These are phyloP conservation scores for Tamias sibiricus DNA, from an alignment of 2,113 vertebrate genomes.

Conservation along the genomic window DNA sequence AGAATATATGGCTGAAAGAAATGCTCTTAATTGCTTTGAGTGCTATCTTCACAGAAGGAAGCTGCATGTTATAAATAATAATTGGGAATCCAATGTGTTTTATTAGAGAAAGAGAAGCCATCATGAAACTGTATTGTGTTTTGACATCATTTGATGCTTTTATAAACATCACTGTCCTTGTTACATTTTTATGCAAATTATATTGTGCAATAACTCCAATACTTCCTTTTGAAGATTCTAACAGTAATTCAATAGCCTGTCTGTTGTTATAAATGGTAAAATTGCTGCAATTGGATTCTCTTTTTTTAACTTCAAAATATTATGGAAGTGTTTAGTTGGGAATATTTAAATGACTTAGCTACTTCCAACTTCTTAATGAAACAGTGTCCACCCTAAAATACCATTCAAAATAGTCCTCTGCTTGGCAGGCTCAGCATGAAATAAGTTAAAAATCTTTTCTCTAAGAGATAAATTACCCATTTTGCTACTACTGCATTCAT, in stretches of 20 bases:
- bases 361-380: constrained; percentile 60
- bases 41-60: constrained; percentile 74
- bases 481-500: constrained; percentile 9
- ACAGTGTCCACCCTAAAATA: constrained; percentile 47
- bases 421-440: constrained; percentile 64
- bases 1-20: constrained; percentile 60
- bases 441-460: constrained; percentile 60
- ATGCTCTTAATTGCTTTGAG: constrained; percentile 72
- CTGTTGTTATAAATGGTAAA: constrained; percentile 61
- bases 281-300: constrained; percentile 46
- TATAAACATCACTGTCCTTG: constrained; percentile 60
- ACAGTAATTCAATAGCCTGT: constrained; percentile 68
- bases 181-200: constrained; percentile 70
- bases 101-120: constrained; percentile 63
- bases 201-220: constrained; percentile 57
- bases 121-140: constrained; percentile 55
- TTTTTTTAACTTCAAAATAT: constrained; percentile 59
- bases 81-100: constrained; percentile 74
- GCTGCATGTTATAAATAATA: constrained; percentile 71
- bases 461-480: constrained; percentile 61
- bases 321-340: constrained; percentile 69
- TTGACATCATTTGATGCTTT: constrained; percentile 68
- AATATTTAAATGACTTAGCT: constrained; percentile 72
- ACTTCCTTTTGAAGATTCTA: constrained; percentile 61
- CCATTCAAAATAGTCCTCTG: constrained; percentile 12